phyloP scores from a whole-genome alignment of 2,113 vertebrate genomes.

The Microtus montanus region DNA sequence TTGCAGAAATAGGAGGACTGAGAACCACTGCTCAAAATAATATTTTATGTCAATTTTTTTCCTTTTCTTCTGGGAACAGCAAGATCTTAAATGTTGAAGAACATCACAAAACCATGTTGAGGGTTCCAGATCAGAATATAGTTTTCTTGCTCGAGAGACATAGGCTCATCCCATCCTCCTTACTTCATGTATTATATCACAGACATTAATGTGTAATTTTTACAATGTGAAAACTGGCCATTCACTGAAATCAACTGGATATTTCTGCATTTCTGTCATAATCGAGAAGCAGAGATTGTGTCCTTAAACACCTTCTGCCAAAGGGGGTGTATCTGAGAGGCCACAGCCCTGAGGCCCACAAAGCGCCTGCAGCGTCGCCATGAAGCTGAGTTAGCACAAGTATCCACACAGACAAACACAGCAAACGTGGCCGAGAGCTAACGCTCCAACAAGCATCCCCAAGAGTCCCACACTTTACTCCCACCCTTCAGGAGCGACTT shows the following conservation, averaged over 20 bases:
- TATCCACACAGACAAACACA: not conserved
- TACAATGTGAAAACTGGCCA: not conserved
- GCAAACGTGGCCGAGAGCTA: not conserved
- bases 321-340: not conserved
- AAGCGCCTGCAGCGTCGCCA: not conserved
- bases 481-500: not conserved
- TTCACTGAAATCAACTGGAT: not conserved
- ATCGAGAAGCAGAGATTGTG: not conserved
- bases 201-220: not conserved
- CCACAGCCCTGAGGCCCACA: not conserved
- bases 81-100: not conserved
- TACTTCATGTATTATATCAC: not conserved
- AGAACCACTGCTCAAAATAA: not conserved
- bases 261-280: not conserved
- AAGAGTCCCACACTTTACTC: not conserved
- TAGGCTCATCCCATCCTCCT: not conserved
- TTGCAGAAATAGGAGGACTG: not conserved
- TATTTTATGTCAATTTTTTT: not conserved
- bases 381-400: not conserved
- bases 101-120: not conserved
- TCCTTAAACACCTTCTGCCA: not conserved
- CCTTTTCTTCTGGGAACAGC: not conserved
- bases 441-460: not conserved
- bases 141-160: not conserved
- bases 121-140: not conserved